Base-by-base conservation (phyloP, 2,113 vertebrate genomes). In the Crocuta crocuta region DNA sequence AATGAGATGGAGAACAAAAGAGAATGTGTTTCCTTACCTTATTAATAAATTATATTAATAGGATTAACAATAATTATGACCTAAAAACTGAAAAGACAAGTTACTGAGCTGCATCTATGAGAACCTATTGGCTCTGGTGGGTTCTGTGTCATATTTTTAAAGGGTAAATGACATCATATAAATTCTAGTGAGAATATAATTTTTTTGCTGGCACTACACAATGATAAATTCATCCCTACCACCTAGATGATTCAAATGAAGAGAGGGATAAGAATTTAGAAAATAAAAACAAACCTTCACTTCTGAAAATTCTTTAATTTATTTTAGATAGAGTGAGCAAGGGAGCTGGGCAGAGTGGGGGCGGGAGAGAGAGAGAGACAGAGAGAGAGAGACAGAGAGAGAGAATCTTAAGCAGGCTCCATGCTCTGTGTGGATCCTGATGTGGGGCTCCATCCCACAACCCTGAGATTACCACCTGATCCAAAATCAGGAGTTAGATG, bases 201-300 rank as follows among this genome's bases (percentile, higher is more conserved):
- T 33, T 79, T 78, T 92, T 96, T 86, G 15, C 66, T 89, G 45
- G 80, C n/a, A 43, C 21, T 80, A 92, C 8, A 39, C 45, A 95
- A 83, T 48, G 39, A 35, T 53, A 81, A 96, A 66, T 1, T 82
- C 16, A n/a, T 26, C 79, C 10, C 21, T 61, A 76, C 1, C 21
- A 74, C 8, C n/a, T 68, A 73, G 55, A 93, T 79, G 19, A 84
- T 87, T 97, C 78, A 86, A 83, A 66, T 81, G 39, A 83, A 91
- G 35, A 71, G 43, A 90, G 10, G 61, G 15, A 61, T 71, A 94
- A 76, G 39, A 78, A 89, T 79, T 95, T 85, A 89, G 86, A 94
- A 95, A 90, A 89, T 31, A 85, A 91, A 96, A 96, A 53, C 82
- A 87, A 80, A 61, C 26, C 17, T 95, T 83, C 11, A 87, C 78